Conservation (phyloP, 1,140 invertebrate species). For the Metopolophium dirhodum region DNA sequence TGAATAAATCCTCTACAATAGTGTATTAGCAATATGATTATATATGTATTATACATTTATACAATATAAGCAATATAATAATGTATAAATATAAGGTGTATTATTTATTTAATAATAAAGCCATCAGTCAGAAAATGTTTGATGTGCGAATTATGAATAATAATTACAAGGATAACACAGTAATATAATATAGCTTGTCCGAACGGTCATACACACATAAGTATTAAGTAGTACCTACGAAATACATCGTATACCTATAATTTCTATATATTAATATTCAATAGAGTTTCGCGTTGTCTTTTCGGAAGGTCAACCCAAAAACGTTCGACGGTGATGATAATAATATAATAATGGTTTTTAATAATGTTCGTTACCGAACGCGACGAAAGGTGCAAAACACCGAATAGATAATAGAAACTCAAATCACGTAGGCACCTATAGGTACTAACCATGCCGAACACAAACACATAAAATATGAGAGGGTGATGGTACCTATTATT, state of each 20-base stretch:
- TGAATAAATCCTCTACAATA: too few relatives aligned
- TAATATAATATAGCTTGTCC: not conserved
- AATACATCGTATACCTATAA: not conserved
- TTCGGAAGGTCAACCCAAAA: conserved; percentile 27
- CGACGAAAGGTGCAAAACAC: not conserved
- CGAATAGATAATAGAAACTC: not conserved
- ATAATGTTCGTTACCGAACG: not conserved
- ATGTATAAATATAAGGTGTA: not conserved
- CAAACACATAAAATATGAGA: too few relatives aligned
- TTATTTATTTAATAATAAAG: not conserved
- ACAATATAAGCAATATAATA: too few relatives aligned
- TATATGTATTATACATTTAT: too few relatives aligned
- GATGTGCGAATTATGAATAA: not conserved
- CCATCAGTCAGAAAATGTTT: not conserved
- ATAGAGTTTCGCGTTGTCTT: conserved; percentile 26
- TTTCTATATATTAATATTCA: not conserved
- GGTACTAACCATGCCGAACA: not conserved
- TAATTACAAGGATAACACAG: not conserved
- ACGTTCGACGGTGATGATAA: not conserved
- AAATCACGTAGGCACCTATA: not conserved
- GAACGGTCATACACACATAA: not conserved
- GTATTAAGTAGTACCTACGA: not conserved
- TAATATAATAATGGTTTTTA: not conserved
- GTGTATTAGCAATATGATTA: too few relatives aligned
- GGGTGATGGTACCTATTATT: not conserved